Evolutionary conservation across 2,113 vertebrate species (phyloP), one percentile per base, ranked within the genome.

Genomic region (Narcine bancroftii): DNA sequence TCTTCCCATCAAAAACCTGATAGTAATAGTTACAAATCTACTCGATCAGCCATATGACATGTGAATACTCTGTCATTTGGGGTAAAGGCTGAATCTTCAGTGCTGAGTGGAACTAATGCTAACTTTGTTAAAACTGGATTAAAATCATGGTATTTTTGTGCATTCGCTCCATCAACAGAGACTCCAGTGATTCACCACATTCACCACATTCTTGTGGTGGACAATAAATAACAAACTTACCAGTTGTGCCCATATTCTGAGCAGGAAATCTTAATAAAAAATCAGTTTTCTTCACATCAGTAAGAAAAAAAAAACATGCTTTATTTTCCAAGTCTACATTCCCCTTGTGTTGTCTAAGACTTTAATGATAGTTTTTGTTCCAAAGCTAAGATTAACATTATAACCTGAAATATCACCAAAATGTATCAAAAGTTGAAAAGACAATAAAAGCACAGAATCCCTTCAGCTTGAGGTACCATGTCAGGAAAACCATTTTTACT

Each of bases 361-460:
- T 91, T 45, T 69, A 69, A 91, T 91, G 24, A 91, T 69, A 45
- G 63, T 65, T 89, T 89, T 91, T 91, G 36, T 60, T 91, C 29
- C 63, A 21, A 91, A 45, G 60, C 71, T 89, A 89, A 42, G 33
- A 89, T 89, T 89, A 65, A 89, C 42, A 42, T 89, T 71, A 91
- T 69, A 69, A 69, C 47, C 65, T 69, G 89, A 69, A 69, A 45
- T 91, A 91, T 91, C 63, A 45, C 39, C 89, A 91, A 24, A 45
- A 91, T n/a, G 26, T 39, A 66, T 69, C 63, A 69, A 47, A 69
- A 91, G 24, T 71, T 71, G 65, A 69, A 91, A 91, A 45, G 24
- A n/a, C 19, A 36, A 91, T 91, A 69, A 91, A 91, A 91, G 89
- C 89, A 71, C 24, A 69, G 89, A 69, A 47, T 66, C 63, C 42